phyloP scores from a whole-genome alignment of 2,888 invertebrate species.

The Drosophila tanythrix region DNA sequence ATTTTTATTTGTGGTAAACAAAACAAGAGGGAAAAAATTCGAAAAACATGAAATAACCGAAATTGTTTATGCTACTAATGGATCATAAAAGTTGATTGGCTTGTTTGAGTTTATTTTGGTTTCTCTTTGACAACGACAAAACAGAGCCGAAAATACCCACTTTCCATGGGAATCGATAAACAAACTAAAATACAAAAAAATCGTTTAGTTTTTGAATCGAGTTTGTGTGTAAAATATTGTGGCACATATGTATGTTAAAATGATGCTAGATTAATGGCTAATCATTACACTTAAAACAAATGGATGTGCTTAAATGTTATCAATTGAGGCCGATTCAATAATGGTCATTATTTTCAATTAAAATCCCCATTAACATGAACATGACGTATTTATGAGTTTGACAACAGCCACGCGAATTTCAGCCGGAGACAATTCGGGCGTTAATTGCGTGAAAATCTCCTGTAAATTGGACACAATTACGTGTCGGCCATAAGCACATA shows the following conservation, averaged over 20 bases:
- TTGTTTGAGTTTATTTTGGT: constrained; percentile 34
- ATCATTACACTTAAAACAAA: constrained; percentile 22
- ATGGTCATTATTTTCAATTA: constrained; percentile 77
- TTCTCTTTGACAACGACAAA: constrained; percentile 1
- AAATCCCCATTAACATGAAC: constrained; percentile 68
- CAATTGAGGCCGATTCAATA: constrained; percentile 29
- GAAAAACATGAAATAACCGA: constrained; percentile 23
- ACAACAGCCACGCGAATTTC: constrained; percentile 46
- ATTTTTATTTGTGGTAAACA: constrained; percentile 31
- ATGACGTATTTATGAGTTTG: constrained; percentile 81
- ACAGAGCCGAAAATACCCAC: background rate
- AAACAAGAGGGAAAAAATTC: background rate
- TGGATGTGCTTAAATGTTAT: background rate
- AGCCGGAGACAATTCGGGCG: constrained; percentile 14
- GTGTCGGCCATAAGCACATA: constrained; percentile 1
- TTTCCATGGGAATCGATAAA: constrained; percentile 20
- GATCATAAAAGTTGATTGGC: constrained; percentile 40
- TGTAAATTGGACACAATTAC: constrained; percentile 14
- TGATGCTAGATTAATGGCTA: constrained; percentile 1
- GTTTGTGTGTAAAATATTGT: background rate
- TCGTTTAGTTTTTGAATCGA: background rate
- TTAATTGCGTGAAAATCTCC: constrained; percentile 57
- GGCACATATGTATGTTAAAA: background rate
- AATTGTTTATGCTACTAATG: constrained; percentile 54
- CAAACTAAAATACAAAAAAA: constrained; percentile 4